Evolutionary conservation across 1,140 invertebrate genomes (phyloP).

Genomic region (Euura saliciscinereae): DNA sequence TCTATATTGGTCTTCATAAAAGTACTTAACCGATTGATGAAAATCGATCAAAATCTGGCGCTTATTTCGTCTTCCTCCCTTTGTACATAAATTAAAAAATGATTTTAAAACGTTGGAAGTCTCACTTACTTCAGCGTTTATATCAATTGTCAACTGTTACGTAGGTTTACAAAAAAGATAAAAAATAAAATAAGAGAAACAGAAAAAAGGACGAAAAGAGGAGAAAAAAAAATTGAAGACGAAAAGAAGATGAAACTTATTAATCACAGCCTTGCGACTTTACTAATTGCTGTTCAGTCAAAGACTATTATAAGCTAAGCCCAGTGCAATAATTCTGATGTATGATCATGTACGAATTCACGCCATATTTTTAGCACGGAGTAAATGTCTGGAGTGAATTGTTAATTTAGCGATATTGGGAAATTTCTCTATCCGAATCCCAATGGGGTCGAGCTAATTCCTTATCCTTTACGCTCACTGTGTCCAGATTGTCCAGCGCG

Average conservation of each 20-base stretch:
- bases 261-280: conserved; percentile 7
- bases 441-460: neutral
- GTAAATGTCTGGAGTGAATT: neutral
- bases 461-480: conserved; percentile 6
- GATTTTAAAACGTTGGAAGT: neutral
- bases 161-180: neutral
- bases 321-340: conserved; percentile 3
- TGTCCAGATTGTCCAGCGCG: neutral
- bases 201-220: no score
- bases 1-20: no score
- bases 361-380: neutral
- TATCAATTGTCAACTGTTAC: conserved; percentile 1
- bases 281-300: conserved; percentile 7
- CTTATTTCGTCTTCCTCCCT: neutral
- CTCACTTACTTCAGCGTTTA: neutral
- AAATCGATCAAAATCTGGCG: neutral
- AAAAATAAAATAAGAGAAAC: neutral
- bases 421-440: no score
- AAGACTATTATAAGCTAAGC: neutral
- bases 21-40: neutral
- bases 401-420: no score
- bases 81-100: neutral
- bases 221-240: neutral
- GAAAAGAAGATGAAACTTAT: neutral
- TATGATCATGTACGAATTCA: conserved; percentile 5